phyloP scores from a whole-genome alignment of 2,888 invertebrate species.

The Gymnocheta viridis region DNA sequence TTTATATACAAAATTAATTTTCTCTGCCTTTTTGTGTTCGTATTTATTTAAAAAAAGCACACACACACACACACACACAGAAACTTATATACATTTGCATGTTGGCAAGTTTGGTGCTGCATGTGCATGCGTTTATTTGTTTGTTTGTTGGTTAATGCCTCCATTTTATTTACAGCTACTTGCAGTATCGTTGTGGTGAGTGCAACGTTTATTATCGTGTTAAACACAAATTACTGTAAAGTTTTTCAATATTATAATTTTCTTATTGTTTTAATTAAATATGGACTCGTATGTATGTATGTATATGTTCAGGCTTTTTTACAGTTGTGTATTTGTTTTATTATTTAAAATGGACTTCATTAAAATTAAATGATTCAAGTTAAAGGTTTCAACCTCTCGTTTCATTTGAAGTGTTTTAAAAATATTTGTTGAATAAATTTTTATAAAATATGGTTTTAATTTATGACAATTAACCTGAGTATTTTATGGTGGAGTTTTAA shows the following conservation, averaged over 20 bases:
- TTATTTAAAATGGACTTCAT: slow-evolving; percentile 6
- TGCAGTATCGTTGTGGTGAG: slow-evolving; percentile 34
- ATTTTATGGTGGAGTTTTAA: neutral
- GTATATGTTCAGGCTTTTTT: slow-evolving; percentile 15
- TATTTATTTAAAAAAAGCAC: neutral
- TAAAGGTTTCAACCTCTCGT: slow-evolving; percentile 2
- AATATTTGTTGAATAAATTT: slow-evolving; percentile 9
- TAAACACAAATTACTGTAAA: slow-evolving; percentile 52
- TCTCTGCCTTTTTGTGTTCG: slow-evolving; percentile 5
- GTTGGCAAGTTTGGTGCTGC: neutral
- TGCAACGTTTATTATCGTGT: slow-evolving; percentile 50
- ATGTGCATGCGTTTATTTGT: neutral
- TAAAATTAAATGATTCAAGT: slow-evolving; percentile 22
- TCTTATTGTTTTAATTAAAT: slow-evolving; percentile 35
- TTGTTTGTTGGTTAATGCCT: slow-evolving; percentile 10
- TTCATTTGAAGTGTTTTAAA: neutral
- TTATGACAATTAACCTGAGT: neutral
- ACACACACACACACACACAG: neutral
- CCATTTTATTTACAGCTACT: slow-evolving; percentile 38
- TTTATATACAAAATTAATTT: slow-evolving; percentile 62
- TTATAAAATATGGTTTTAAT: slow-evolving; percentile 3
- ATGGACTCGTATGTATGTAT: neutral
- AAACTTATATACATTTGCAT: neutral
- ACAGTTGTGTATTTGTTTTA: neutral
- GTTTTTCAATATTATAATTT: slow-evolving; percentile 7